Evolutionary conservation across 2,888 invertebrate species (phyloP), one percentile per base, ranked within the genome.

Genomic region (Nudaria mundana): DNA sequence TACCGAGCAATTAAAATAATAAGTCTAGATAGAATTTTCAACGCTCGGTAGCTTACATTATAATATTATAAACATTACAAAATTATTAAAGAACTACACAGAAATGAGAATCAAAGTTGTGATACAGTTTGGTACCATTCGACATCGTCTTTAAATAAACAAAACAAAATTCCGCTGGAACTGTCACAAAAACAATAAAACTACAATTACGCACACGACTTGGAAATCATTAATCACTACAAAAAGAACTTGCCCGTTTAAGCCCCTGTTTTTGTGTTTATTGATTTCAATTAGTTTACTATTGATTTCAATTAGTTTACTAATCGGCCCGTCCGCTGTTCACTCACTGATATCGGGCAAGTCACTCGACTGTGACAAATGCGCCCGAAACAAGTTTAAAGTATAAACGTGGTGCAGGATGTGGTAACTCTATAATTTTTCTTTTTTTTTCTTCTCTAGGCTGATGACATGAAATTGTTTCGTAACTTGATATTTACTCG

Each of bases 401-500:
- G 56, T 61, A 62, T 59, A 63, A 60, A 56, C 37, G 54, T 57
- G 52, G 53, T 32, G 48, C 53, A 59, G 61, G 62, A 59, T 63
- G 56, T 57, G 65, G 62, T 63, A 55, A 45, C 47, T 57, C 32
- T 43, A 34, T 48, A 42, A 38, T 47, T 40, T 34, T 31, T 22
- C 13, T 33, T 41, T 48, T 45, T 45, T 28, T 48, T 48, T 39
- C 44, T 42, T 36, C 40, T 37, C 30, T 23, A 4, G 12, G 29
- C 15, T 59, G 60, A 58, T 61, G 58, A 53, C 63, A 50, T 46
- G 34, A 56, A 61, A 63, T 59, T 49, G 53, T 62, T 58, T 54
- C 54, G 68, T 66, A 70, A 74, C 68, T 37, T 40, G 65, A 71
- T 64, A 66, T 50, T 53, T 55, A 57, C 37, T 43, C 39, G 39